Conservation (phyloP, 2,113 vertebrate species). For the Forbesichthys agassizii region DNA sequence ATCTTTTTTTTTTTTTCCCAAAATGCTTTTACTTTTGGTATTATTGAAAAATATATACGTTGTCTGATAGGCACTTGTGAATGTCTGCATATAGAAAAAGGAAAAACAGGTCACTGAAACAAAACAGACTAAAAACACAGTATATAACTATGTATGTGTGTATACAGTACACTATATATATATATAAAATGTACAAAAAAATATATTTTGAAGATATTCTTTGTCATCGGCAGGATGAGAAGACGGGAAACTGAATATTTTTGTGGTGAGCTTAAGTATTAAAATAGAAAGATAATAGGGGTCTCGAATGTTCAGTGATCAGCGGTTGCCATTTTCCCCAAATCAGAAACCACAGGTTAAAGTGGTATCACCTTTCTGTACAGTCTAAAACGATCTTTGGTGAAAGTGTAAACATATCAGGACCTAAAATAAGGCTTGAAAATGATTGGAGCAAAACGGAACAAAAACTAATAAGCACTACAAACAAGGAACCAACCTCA, state of each 20-base stretch:
- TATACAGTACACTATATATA: constrained; percentile 19
- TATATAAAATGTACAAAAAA: constrained; percentile 16
- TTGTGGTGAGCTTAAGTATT: neutral
- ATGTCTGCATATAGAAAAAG: constrained; percentile 8
- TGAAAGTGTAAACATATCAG: constrained; percentile 58
- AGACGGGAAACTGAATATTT: constrained; percentile 17
- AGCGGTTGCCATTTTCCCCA: neutral
- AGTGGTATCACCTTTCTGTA: constrained; percentile 2
- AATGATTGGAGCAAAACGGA: constrained; percentile 16
- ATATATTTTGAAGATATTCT: constrained; percentile 4
- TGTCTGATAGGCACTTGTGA: constrained; percentile 35
- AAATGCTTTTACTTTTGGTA: neutral
- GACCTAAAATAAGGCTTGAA: constrained; percentile 30
- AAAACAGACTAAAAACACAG: constrained; percentile 18
- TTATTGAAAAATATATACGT: neutral
- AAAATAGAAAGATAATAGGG: neutral
- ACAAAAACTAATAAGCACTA: constrained; percentile 20
- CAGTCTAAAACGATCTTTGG: constrained; percentile 65
- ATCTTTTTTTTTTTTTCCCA: neutral
- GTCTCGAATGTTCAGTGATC: neutral
- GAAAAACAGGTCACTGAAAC: neutral
- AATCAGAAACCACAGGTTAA: constrained; percentile 21
- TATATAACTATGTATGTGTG: neutral
- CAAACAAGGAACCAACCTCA: constrained; percentile 16
- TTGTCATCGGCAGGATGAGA: constrained; percentile 14